Base-by-base conservation (phyloP, 2,113 vertebrate species). In the Passer domesticus region DNA sequence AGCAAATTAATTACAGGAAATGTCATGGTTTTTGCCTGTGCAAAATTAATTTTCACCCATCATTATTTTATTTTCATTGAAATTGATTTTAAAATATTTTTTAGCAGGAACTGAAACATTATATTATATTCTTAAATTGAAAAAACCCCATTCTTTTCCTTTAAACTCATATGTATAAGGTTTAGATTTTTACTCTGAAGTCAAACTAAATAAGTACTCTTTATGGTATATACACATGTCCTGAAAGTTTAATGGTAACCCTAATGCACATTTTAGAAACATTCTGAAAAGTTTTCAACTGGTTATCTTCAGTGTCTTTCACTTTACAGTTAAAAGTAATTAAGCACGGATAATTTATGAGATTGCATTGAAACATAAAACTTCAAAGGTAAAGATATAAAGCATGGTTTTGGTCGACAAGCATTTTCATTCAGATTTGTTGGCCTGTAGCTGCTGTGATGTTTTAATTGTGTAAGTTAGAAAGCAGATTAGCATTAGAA, bases 11-110 rank as follows among this genome's bases (percentile, higher is more conserved):
- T 78, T 67, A 37, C 5, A 62, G 19, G 8, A 96, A 75, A 70
- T 0, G 3, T 10, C 11, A 43, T 43, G 43, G 4, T 31, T 60
- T 52, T 5, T 41, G 1, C 63, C 13, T 35, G 6, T n/a, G 8
- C 1, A 49, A 30, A 70, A 49, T 4, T 23, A 37, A 46, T 56
- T 73, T 82, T 90, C 11, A 46, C 3, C 16, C 4, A 4, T 39
- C 17, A 53, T 75, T 53, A 47, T 18, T 46, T 70, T 53, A 8
- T 44, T 66, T 82, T 53, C 3, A 50, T 59, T 50, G 3, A 72
- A 70, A 69, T 43, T 35, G 1, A 3, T 63, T 60, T 64, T 75
- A 6, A 25, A 82, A 56, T 7, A 9, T 1, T 28, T 39, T 81
- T 91, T 46, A 79, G 3, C 6, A 72, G 43, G 27, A 86, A 58